Conservation (phyloP, 1,140 invertebrate genomes). For the Brachionus koreanus region DNA sequence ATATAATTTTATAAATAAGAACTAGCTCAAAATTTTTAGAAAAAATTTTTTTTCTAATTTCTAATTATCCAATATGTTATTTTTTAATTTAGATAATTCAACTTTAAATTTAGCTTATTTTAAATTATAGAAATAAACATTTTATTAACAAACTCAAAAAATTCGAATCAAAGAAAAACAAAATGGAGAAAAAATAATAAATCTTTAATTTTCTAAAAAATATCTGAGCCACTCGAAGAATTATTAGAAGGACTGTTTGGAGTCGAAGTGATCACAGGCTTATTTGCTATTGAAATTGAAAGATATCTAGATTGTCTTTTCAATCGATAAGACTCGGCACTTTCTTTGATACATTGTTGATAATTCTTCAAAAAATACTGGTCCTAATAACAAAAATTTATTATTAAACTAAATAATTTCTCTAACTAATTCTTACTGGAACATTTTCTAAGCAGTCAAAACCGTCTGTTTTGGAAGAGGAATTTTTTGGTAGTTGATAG, state of each 20-base stretch:
- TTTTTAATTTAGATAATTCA: no score
- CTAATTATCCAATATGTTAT: no score
- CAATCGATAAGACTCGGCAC: neutral
- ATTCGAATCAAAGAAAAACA: neutral
- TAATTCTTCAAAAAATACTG: neutral
- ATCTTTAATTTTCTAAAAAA: neutral
- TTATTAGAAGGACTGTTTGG: neutral
- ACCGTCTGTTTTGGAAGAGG: neutral
- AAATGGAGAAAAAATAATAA: neutral
- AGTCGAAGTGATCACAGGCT: neutral
- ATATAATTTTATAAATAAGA: no score
- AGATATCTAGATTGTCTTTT: neutral
- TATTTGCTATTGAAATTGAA: neutral
- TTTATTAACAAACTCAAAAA: neutral
- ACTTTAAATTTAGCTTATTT: no score
- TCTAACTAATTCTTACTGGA: neutral
- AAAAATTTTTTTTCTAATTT: no score
- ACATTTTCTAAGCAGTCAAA: neutral
- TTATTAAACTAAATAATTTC: neutral
- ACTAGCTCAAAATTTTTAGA: no score
- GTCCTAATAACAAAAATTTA: slow-evolving; percentile 1
- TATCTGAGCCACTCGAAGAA: neutral
- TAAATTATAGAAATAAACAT: neutral
- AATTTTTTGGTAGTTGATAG: neutral
- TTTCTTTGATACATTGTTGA: neutral